phyloP scores from a whole-genome alignment of 2,797 vertebrate genomes.

The Hirundo rustica region DNA sequence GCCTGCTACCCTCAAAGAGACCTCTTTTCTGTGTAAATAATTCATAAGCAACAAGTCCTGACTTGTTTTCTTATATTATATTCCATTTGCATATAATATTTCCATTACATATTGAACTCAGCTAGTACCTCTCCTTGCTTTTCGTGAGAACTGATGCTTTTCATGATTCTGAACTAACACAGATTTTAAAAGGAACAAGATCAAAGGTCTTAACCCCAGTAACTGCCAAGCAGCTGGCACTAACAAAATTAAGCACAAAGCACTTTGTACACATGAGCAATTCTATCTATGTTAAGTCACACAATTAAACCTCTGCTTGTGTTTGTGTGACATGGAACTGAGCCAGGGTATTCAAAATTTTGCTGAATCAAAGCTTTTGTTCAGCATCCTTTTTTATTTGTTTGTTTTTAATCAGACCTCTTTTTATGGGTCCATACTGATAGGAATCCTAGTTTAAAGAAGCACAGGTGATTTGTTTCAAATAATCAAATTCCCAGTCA shows the following conservation, averaged over 20 bases:
- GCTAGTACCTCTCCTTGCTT: background rate
- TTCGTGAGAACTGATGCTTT: background rate
- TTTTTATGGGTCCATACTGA: background rate
- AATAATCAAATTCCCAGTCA: background rate
- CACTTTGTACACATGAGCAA: background rate
- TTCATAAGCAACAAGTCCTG: background rate
- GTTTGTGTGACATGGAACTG: background rate
- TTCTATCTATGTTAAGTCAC: background rate
- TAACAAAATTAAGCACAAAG: background rate
- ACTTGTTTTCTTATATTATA: background rate
- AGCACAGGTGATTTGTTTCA: background rate
- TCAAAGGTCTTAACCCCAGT: background rate
- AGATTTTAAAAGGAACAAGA: background rate
- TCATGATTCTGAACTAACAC: background rate
- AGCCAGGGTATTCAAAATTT: background rate
- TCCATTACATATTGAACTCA: background rate
- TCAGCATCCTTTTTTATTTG: background rate
- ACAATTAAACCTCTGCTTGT: background rate
- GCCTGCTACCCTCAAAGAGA: background rate
- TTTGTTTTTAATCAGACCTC: background rate
- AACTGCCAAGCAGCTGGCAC: background rate
- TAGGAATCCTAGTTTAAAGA: background rate
- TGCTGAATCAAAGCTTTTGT: background rate
- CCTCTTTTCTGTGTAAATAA: background rate
- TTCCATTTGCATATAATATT: background rate